Evolutionary conservation across 2,888 invertebrate genomes (phyloP), one percentile per base, ranked within the genome.

Genomic region (Tiliacea citrago): DNA sequence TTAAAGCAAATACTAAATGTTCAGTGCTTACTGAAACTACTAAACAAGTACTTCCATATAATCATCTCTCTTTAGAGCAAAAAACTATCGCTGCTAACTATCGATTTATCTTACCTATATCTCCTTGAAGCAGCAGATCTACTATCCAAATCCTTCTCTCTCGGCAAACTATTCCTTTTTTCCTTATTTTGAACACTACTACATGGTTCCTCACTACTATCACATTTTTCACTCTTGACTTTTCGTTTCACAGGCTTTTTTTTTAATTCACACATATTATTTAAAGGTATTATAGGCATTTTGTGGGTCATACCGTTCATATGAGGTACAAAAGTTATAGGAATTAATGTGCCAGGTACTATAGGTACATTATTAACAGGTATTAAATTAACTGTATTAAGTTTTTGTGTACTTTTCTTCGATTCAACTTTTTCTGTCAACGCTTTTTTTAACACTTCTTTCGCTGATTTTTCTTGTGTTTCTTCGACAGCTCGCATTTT

Each of bases 111-210:
- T 21, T 84, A 93, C 92, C 92, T 92, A 65, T 94, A 94, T 88
- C 94, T 84, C 71, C 91, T 93, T 0, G 96, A 95, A 6, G 96
- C 96, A 0, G 95, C 96, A 8, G 92, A 91, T 66, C 92, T 88
- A 24, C 92, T 92, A 35, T 93, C 92, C 55, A 92, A 79, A 12
- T 91, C 89, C 42, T 79, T 80, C 53, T 90, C 89, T 18, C 75
- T 79, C 5, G 81, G 1, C 73, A 51, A 61, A 74, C 60, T 21
- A 24, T 55, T 79, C 62, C 57, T 75, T 42, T 67, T 83, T 8
- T 66, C 73, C 10, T 57, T 70, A 39, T 42, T 65, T 12, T 53
- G 79, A n/a, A 47, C 35, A 67, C 73, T 73, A 35, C 55, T 62
- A 66, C 62, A 29, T 0, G 67, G 1, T 0, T 62, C 77, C 10